Evolutionary conservation across 2,888 invertebrate species (phyloP).

Genomic region (Folsomia candida): DNA sequence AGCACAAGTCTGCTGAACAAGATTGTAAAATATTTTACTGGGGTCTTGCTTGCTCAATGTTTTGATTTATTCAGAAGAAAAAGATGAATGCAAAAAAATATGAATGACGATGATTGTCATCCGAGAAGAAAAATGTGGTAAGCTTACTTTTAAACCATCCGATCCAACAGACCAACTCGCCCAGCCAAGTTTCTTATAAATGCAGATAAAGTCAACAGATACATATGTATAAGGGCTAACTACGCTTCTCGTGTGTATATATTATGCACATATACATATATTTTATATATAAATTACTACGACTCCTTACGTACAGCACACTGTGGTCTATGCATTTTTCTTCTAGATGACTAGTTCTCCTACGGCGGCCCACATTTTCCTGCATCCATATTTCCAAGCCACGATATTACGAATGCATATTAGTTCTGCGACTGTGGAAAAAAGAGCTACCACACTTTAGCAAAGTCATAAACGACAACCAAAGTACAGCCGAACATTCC

Average conservation of each 20-base stretch:
- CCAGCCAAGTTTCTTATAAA: neutral
- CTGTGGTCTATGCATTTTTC: neutral
- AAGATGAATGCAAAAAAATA: slow-evolving; percentile 23
- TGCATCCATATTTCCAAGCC: neutral
- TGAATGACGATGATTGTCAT: slow-evolving; percentile 35
- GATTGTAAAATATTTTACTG: neutral
- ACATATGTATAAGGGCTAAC: too few species aligned
- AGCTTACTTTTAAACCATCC: neutral
- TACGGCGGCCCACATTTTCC: neutral
- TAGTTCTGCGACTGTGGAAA: neutral
- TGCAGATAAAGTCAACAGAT: too few species aligned
- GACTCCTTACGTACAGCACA: too few species aligned
- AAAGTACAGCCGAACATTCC: neutral
- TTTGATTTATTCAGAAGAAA: neutral
- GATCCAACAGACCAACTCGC: neutral
- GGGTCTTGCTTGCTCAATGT: neutral
- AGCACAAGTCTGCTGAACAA: neutral
- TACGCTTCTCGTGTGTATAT: too few species aligned
- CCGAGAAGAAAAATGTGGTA: slow-evolving; percentile 17
- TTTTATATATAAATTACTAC: too few species aligned
- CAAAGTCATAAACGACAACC: neutral
- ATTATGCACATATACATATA: too few species aligned
- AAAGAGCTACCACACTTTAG: slow-evolving; percentile 2
- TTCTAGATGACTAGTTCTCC: neutral
- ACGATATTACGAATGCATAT: neutral